A percentile compares a stretch with the other conserved stretches of the same genome.
Evolutionary conservation across 2,888 invertebrate species (phyloP).

Genomic region (Melanostoma scalare): DNA sequence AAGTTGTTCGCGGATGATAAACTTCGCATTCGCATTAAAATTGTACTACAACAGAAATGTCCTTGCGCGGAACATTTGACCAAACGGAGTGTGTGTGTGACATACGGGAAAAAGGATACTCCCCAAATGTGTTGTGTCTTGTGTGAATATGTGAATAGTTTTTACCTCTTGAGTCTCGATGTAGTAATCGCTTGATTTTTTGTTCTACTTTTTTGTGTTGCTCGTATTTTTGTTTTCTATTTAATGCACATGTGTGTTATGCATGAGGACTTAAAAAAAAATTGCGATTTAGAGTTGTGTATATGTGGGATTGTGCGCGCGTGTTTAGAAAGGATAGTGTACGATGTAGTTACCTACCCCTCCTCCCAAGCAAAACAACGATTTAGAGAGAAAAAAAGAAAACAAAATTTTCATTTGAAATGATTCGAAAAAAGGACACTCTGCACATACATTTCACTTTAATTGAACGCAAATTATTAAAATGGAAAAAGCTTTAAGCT

Average conservation of each 20-base stretch:
- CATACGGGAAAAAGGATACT: constrained; percentile 66
- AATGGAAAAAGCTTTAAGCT: constrained; percentile 36
- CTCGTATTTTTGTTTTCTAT: constrained; percentile 48
- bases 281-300: constrained; percentile 30
- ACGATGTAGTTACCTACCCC: constrained; percentile 32
- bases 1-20: constrained; percentile 53
- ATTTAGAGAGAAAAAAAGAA: constrained; percentile 1
- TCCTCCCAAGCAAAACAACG: constrained; percentile 5
- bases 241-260: constrained; percentile 63
- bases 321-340: constrained; percentile 55
- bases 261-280: constrained; percentile 35
- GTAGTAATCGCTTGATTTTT: neutral
- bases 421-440: constrained; percentile 28
- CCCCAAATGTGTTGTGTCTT: constrained; percentile 50
- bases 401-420: neutral
- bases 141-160: constrained; percentile 70
- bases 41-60: constrained; percentile 23
- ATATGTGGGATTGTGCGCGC: constrained; percentile 48
- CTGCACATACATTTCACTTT: constrained; percentile 12
- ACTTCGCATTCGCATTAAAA: constrained; percentile 2
- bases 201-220: constrained; percentile 13
- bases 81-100: constrained; percentile 11
- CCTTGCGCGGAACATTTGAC: constrained; percentile 57
- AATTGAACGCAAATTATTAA: constrained; percentile 33
- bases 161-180: neutral